Base-by-base conservation (phyloP, 1,140 invertebrate species). In the Hypothenemus hampei region DNA sequence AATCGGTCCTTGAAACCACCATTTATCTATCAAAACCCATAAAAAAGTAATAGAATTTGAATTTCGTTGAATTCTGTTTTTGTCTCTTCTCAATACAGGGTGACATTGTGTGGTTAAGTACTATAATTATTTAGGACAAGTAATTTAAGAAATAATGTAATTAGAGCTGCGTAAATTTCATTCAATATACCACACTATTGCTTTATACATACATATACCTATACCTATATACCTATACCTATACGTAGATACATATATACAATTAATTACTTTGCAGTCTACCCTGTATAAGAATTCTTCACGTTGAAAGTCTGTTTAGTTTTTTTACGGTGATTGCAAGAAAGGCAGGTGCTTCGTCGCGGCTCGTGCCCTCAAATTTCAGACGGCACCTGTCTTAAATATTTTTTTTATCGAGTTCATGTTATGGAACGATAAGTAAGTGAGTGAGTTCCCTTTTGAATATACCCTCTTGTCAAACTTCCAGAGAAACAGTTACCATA, bases 331-430 rank as follows among this genome's bases (percentile, higher is more conserved):
- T 29, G n/a, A 29, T 7, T 7, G 26, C 6, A 29, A 6, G 26
- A 7, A 37, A n/a, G n/a, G 35, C 35, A 37, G 35, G 40, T 43
- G 40, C 16, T 43, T 23, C 18, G 40, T 43, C 40, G 40, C 40
- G 40, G 40, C 40, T 43, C 40, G 40, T 43, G 40, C 40, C 40
- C 21, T 16, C 40, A 43, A 43, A 43, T 43, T 21, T 23, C 40
- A 23, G 18, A 20, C 22, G 23, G 8, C 40, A 43, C 40, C 40
- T 43, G 40, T 43, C 40, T 21, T 43, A n/a, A 16, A 3, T 37
- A 7, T 43, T 43, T 43, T 43, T 43, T 43, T n/a, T 43, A 15
- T 23, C 19, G 20, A 21, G 40, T 23, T 43, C 40, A 43, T 21
- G 40, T 43, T 23, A 43, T 16, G 40, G 40, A 43, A 43, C 19